phyloP scores from a whole-genome alignment of 2,113 vertebrate genomes.

The Hippopotamus amphibius region DNA sequence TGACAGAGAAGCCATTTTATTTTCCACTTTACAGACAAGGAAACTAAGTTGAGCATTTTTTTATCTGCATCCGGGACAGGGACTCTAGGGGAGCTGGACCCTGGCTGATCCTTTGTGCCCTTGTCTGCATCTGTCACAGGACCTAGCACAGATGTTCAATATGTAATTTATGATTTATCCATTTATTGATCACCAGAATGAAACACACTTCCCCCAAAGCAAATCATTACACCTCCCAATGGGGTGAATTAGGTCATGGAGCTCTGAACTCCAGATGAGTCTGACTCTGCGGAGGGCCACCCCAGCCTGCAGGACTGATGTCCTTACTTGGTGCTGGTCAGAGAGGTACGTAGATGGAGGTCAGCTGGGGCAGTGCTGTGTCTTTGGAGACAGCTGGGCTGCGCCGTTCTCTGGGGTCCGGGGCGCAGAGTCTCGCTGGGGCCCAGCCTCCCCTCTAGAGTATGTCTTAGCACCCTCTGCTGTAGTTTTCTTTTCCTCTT shows the following conservation, averaged over 20 bases:
- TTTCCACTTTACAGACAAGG: not conserved
- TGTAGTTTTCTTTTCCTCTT: not conserved
- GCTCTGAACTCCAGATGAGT: not conserved
- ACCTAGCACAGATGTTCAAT: not conserved
- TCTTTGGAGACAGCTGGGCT: not conserved
- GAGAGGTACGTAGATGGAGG: not conserved
- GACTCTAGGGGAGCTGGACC: no score
- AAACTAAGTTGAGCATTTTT: not conserved
- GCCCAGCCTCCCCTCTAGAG: no score
- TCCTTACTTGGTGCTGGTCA: accelerated
- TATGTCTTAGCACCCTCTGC: accelerated
- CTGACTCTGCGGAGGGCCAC: not conserved
- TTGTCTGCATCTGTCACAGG: not conserved
- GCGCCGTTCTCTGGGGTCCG: accelerated
- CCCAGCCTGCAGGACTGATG: not conserved
- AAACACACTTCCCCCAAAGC: not conserved
- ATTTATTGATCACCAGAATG: not conserved
- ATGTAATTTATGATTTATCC: not conserved
- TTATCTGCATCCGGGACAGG: not conserved
- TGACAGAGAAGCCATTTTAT: not conserved
- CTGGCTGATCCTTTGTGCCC: not conserved
- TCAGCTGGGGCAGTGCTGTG: not conserved
- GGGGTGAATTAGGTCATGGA: not conserved
- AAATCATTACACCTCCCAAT: not conserved
- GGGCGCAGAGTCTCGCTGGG: not conserved